Evolutionary conservation across 2,888 invertebrate species (phyloP).

Genomic region (Drosophila putrida): DNA sequence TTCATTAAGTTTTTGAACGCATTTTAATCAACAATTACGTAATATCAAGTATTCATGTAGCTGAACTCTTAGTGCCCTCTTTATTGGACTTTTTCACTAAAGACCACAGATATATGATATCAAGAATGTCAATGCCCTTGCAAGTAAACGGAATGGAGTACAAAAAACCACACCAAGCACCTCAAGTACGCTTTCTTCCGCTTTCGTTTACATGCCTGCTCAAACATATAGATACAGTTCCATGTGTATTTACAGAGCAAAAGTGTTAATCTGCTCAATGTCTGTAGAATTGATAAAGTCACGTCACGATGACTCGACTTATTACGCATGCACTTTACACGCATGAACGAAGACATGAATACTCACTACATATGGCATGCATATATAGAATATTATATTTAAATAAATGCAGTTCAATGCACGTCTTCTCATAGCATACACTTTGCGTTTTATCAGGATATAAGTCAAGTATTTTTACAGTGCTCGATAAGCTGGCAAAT

Average conservation of each 20-base stretch:
- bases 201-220: constrained; percentile 8
- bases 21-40: constrained; percentile 36
- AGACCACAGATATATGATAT: constrained; percentile 27
- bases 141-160: constrained; percentile 14
- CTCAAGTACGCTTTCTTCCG: constrained; percentile 25
- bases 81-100: constrained; percentile 4
- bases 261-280: constrained; percentile 17
- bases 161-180: constrained; percentile 28
- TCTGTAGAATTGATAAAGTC: constrained; percentile 28
- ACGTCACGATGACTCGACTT: constrained; percentile 66
- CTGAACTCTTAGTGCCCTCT: constrained; percentile 2
- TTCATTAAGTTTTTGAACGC: constrained; percentile 11
- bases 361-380: constrained; percentile 14
- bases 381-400: not conserved
- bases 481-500: constrained; percentile 23
- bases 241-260: constrained; percentile 10
- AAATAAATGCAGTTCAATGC: constrained; percentile 38
- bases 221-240: constrained; percentile 10
- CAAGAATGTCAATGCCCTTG: constrained; percentile 44
- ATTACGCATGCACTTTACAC: constrained; percentile 22
- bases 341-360: constrained; percentile 24
- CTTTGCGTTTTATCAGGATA: constrained; percentile 13
- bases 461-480: constrained; percentile 32
- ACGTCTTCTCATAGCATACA: constrained; percentile 6
- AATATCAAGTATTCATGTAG: constrained; percentile 9